Evolutionary conservation across 2,113 vertebrate species (phyloP).

Genomic region (Corythaeola cristata): DNA sequence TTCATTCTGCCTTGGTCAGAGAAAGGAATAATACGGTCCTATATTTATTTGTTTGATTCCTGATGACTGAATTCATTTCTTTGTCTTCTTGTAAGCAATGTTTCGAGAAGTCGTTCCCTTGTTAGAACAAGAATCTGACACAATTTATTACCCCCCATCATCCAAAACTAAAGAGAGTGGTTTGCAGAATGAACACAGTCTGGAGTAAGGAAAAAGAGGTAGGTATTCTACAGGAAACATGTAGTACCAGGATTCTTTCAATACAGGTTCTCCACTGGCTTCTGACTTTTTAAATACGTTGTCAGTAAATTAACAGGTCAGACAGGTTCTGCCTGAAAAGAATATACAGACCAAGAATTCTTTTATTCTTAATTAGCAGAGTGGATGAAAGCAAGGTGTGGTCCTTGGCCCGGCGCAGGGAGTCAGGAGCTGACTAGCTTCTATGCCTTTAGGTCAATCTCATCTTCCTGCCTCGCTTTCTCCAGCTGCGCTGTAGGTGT

Average conservation of each 20-base stretch:
- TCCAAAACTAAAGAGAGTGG: not conserved
- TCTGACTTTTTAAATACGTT: not conserved
- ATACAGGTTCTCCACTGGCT: not conserved
- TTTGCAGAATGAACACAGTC: not conserved
- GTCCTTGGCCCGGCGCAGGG: not conserved
- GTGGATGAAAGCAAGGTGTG: conserved; percentile 61
- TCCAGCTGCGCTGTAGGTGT: not conserved
- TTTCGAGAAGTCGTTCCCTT: not conserved
- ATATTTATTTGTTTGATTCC: not conserved
- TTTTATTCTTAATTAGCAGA: conserved; percentile 51
- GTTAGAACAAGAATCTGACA: not conserved
- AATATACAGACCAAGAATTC: not conserved
- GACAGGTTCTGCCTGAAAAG: conserved; percentile 62
- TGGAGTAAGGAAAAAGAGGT: not conserved
- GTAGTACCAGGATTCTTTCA: not conserved
- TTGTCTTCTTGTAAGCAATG: not conserved
- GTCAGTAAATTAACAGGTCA: conserved; percentile 39
- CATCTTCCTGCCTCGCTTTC: not conserved
- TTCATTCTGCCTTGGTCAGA: not conserved
- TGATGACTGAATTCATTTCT: not conserved
- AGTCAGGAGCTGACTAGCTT: conserved; percentile 47
- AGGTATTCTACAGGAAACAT: not conserved
- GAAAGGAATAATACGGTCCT: not conserved
- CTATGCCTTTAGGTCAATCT: conserved; percentile 30
- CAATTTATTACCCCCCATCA: not conserved